Percentiles rank a stretch among this genome's conserved stretches.
Evolutionary conservation across 2,113 vertebrate species (phyloP).

Genomic region (Gymnogyps californianus): DNA sequence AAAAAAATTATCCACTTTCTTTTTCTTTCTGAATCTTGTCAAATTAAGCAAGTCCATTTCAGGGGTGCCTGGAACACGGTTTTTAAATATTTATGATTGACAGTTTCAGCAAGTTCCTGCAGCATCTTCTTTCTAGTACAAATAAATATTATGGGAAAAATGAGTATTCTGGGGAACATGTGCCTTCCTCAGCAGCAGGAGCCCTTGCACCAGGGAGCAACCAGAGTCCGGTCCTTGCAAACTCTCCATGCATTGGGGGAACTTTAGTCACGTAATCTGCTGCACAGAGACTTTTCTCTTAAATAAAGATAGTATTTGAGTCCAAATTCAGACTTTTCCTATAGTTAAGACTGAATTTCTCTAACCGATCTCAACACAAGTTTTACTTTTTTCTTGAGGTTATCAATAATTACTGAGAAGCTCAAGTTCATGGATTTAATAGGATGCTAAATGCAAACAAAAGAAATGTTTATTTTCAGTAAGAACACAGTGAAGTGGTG

Average conservation of each 20-base stretch:
- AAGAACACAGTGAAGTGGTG: not conserved
- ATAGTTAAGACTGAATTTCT: not conserved
- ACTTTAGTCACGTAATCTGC: not conserved
- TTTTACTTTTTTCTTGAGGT: not conserved
- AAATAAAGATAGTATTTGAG: not conserved
- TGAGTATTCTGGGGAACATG: not conserved
- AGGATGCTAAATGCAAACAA: not conserved
- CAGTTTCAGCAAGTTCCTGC: not conserved
- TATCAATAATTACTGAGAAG: not conserved
- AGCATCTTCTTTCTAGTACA: not conserved
- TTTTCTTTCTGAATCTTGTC: not conserved
- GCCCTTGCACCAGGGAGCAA: not conserved
- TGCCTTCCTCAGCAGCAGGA: not conserved
- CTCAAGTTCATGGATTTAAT: not conserved
- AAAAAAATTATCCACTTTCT: not conserved
- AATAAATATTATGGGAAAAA: not conserved
- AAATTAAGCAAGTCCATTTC: not conserved
- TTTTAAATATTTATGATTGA: not conserved
- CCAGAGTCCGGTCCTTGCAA: not conserved
- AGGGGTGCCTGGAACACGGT: not conserved
- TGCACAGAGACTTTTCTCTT: not conserved
- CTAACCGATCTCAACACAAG: not conserved
- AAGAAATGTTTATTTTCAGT: not conserved
- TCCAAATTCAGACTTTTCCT: not conserved
- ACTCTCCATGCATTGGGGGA: not conserved